A percentile compares a stretch with the other conserved stretches of the same genome.
phyloP scores from a whole-genome alignment of 2,797 vertebrate genomes.

The Psittacula echo region DNA sequence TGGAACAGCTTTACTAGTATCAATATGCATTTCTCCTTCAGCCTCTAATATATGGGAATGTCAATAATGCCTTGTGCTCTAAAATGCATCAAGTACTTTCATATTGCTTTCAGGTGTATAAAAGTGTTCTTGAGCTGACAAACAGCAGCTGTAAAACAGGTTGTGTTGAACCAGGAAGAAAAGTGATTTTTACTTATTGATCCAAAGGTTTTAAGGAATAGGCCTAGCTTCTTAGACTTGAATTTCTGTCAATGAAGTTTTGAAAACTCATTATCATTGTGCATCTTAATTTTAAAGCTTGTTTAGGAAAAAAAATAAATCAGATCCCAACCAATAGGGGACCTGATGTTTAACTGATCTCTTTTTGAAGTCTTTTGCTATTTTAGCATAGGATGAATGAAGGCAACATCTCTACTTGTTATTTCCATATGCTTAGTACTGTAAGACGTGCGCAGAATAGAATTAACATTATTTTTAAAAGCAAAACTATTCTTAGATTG shows the following conservation, averaged over 20 bases:
- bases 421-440: neutral
- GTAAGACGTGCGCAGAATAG: neutral
- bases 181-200: neutral
- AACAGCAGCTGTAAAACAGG: slow-evolving; percentile 10
- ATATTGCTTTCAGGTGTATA: neutral
- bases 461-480: neutral
- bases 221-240: neutral
- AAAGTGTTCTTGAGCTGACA: slow-evolving; percentile 31
- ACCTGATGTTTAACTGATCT: neutral
- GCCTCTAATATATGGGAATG: slow-evolving; percentile 18
- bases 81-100: neutral
- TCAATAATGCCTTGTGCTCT: neutral
- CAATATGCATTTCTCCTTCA: neutral
- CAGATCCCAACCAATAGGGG: neutral
- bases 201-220: neutral
- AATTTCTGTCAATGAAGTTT: neutral
- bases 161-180: neutral
- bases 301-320: neutral
- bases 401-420: neutral
- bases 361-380: neutral
- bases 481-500: neutral
- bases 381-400: neutral
- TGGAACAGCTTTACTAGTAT: neutral
- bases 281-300: neutral
- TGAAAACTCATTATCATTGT: neutral